Evolutionary conservation across 2,113 vertebrate genomes (phyloP), one percentile per base, ranked within the genome.

Genomic region (Stictonetta naevosa): DNA sequence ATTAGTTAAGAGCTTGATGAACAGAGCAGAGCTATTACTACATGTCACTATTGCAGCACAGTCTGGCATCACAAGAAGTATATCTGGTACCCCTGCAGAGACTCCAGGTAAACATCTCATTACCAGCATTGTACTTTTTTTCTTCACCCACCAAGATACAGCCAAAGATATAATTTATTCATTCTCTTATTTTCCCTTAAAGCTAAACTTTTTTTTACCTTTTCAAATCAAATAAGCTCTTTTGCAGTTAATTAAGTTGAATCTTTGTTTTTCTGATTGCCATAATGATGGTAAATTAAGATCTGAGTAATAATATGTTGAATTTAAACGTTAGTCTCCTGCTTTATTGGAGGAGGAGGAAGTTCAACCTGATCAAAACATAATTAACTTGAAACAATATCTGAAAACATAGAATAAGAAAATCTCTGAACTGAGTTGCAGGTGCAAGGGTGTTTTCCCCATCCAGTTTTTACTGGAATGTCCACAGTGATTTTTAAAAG

Each of bases 21-120:
- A 99, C 97, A 98, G 99, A 82, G 99, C 99, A 1, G 99, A 99
- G 96, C 97, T 99, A 59, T 96, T 99, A 58, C 78, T 99, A 26
- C 99, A 99, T 2, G 99, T 99, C 63, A 99, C 99, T 66, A 99
- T 99, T 13, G 99, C 99, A 9, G 99, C 99, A n/a, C 99, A 99
- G 79, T 98, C 99, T 26, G 97, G 98, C 17, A 98, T 98, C 86
- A 98, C 98, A 2, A 98, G 98, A 68, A 99, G 99, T 83, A 97
- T 99, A 78, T 99, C 98, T 5, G 98, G 98, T 40, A 99, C 99
- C 29, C 99, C 99, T 16, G 98, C 99, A 22, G 98, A 99, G 73
- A 99, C 99, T 12, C 98, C 99, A 97, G 99, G 99, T 99, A 97
- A 8, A 5, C 10, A 5, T 25, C 34, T 83, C 10, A 25, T 34